Base-by-base conservation (phyloP, 2,888 invertebrate species). In the Epicampocera succincta region DNA sequence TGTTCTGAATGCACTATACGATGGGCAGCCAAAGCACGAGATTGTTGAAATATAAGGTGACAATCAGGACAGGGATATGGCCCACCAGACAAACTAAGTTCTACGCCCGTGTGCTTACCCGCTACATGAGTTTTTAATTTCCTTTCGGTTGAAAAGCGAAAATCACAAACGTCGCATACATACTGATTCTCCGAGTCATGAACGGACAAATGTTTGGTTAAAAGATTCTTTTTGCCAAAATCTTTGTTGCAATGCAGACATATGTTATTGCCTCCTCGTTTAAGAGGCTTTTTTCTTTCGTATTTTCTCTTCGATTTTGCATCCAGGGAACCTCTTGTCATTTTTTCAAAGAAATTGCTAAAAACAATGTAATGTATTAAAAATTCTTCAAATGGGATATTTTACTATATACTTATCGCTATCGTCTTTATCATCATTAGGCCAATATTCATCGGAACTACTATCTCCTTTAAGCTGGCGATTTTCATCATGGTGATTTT, bases 161-260 rank as follows among this genome's bases (percentile, higher is more conserved):
- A 85, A 13, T 83, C 58, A 38, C 87, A 87, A 8, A 85, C 74
- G 6, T 85, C 72, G 75, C 90, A 90, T 73, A 88, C 87, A 82
- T 85, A 88, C 5, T 88, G 87, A 52, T 88, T 86, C 0, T 86
- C 84, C 13, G 85, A 84, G 2, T 84, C 68, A 46, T 88, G 89
- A 1, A 87, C 85, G 85, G 88, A n/a, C 87, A 87, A 65, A 68
- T 83, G 25, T 92, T 91, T 74, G 91, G 91, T 79, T 92, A 92
- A 58, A 91, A 89, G 75, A 91, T 91, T 44, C 87, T 89, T 84
- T 40, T 60, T 82, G 12, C 54, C 15, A 50, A 92, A 93, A 9
- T 86, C 85, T 87, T 93, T 93, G 17, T 89, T 87, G 84, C 93
- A 93, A 48, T 91, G 87, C 13, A 87, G 87, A 85, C 93, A 93